phyloP scores from a whole-genome alignment of 2,113 vertebrate genomes.

The Grus americana region DNA sequence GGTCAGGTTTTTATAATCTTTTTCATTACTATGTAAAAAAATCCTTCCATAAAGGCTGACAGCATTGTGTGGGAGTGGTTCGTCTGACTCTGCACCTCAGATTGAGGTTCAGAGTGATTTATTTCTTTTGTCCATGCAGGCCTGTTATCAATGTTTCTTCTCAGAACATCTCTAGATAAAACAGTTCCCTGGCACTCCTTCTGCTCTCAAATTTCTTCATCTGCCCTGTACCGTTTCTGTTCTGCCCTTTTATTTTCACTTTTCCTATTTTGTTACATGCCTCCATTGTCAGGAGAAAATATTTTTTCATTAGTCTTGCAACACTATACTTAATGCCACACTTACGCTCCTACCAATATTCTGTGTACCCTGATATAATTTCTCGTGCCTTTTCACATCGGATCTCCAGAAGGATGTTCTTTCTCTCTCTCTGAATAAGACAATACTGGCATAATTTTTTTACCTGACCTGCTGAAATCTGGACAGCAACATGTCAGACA shows the following conservation, averaged over 20 bases:
- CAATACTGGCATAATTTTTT: background rate
- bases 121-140: background rate
- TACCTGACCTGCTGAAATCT: background rate
- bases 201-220: background rate
- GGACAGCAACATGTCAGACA: background rate
- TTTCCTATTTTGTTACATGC: background rate
- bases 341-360: background rate
- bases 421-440: background rate
- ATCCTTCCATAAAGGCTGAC: background rate
- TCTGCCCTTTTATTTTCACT: background rate
- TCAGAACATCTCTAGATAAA: background rate
- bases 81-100: background rate
- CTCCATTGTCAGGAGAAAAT: background rate
- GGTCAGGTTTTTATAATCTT: background rate
- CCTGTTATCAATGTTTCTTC: background rate
- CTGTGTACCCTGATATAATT: accelerated
- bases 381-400: background rate
- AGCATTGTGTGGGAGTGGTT: background rate
- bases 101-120: background rate
- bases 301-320: background rate
- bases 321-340: background rate
- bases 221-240: background rate
- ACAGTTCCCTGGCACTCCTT: background rate
- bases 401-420: background rate
- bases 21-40: background rate